Base-by-base conservation (phyloP, 2,888 invertebrate genomes). In the Amaurobius ferox region DNA sequence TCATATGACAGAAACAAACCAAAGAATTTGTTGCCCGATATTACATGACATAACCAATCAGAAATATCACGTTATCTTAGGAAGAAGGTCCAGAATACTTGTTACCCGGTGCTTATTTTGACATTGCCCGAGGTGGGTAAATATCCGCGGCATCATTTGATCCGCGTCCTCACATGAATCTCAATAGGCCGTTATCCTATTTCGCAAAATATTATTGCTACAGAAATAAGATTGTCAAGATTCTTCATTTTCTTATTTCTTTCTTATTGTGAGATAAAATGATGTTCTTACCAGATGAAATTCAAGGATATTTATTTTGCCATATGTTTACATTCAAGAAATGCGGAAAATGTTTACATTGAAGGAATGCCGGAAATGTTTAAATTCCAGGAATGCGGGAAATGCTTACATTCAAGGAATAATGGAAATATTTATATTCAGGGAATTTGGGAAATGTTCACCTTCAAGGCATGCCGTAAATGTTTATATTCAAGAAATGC, bases 21-120 rank as follows among this genome's bases (percentile, higher is more conserved):
- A 16, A 44, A 44, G 44, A 16, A 44, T 44, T 44, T 44, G 44
- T 16, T 44, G 16, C 11, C n/a, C 16, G 44, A 44, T 44, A 83
- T 71, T 70, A 71, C 40, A 66, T 79, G 74, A 61, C 70, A 74
- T 70, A 83, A 71, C 77, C 83, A 76, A 83, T 83, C 83, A 70
- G 32, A 81, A 61, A 40, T 39, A 16, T 48, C 30, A 48, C 11
- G 76, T 83, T 77, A 83, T 83, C 76, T 83, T 68, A 55, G 35
- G 61, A 67, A 55, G 29, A 28, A 30, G 26, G 16, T 40, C 62
- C 35, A 9, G 30, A 40, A 32, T 48, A 64, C 74, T 76, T 83
- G 83, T 83, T 83, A 83, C 77, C 76, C 83, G 48, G 74, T 35
- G 83, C 83, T 77, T 83, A 77, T 32, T 30, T 61, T 62, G 76